These are phyloP conservation scores for Syritta pipiens DNA, from an alignment of 2,888 invertebrate genomes.

Conservation along the genomic window DNA sequence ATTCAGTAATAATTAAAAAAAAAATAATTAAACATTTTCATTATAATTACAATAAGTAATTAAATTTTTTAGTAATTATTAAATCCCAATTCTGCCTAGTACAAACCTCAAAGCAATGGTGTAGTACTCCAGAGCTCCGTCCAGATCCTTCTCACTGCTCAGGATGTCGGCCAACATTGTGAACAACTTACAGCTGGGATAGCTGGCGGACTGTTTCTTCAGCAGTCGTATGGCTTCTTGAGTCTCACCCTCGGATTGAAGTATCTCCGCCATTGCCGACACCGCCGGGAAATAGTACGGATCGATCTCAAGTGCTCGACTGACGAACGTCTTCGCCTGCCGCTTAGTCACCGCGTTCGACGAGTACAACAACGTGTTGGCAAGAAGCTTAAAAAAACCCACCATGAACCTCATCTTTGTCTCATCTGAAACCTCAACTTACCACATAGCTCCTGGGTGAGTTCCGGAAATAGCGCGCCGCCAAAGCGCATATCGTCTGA, in stretches of 20 bases:
- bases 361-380: conserved; percentile 83
- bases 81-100: too few relatives aligned
- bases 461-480: conserved; percentile 86
- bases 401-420: neutral
- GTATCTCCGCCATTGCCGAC: conserved; percentile 85
- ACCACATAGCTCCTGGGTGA: conserved; percentile 87
- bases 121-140: conserved; percentile 76
- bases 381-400: conserved; percentile 84
- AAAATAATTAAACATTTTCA: too few relatives aligned
- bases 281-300: conserved; percentile 87
- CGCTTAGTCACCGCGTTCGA: conserved; percentile 81
- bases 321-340: conserved; percentile 85
- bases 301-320: conserved; percentile 87
- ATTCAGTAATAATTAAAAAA: too few relatives aligned
- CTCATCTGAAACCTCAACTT: conserved; percentile 70
- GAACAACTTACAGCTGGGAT: conserved; percentile 76
- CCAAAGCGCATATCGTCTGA: conserved; percentile 85
- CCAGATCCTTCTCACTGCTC: conserved; percentile 74
- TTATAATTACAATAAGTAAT: too few relatives aligned
- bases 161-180: conserved; percentile 76
- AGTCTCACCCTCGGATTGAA: conserved; percentile 83
- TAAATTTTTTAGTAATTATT: too few relatives aligned
- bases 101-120: conserved; percentile 76
- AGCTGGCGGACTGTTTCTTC: conserved; percentile 81
- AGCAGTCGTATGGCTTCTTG: conserved; percentile 85